phyloP scores from a whole-genome alignment of 1,140 invertebrate genomes.

The Drosophila elegans region DNA sequence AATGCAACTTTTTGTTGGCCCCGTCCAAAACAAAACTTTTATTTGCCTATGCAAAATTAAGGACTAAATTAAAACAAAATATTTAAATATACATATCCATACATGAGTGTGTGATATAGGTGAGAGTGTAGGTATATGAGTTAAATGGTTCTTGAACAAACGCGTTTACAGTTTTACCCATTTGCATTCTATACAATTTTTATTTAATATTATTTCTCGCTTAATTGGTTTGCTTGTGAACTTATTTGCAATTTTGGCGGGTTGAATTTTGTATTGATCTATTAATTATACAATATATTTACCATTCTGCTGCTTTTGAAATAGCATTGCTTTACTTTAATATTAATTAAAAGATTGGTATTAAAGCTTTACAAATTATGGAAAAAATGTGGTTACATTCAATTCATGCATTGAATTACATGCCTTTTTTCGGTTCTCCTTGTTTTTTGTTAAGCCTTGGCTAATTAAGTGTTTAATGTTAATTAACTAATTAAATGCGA shows the following conservation, averaged over 20 bases:
- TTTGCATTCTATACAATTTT: conserved; percentile 38
- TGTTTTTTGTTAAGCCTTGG: conserved; percentile 20
- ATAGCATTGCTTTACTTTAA: conserved; percentile 37
- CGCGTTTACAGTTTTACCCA: conserved; percentile 9
- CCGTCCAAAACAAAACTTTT: not conserved
- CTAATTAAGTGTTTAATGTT: conserved; percentile 73
- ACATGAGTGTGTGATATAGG: conserved; percentile 31
- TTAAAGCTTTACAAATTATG: conserved; percentile 54
- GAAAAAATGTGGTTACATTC: conserved; percentile 38
- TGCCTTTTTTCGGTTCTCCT: conserved; percentile 20
- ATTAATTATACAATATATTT: conserved; percentile 60
- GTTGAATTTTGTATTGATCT: conserved; percentile 69
- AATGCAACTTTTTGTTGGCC: conserved; percentile 1
- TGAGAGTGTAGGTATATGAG: conserved; percentile 37
- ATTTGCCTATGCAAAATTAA: conserved; percentile 23
- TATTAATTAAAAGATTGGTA: conserved; percentile 56
- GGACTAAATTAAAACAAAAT: conserved; percentile 42
- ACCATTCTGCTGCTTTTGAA: conserved; percentile 9
- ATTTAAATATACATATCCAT: conserved; percentile 36
- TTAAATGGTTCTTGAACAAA: conserved; percentile 33
- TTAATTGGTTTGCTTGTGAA: conserved; percentile 55
- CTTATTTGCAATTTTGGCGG: conserved; percentile 71
- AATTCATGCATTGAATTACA: conserved; percentile 33
- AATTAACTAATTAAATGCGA: conserved; percentile 68
- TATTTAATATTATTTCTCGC: conserved; percentile 38